phyloP scores from a whole-genome alignment of 2,797 vertebrate genomes.

The Coendou prehensilis region DNA sequence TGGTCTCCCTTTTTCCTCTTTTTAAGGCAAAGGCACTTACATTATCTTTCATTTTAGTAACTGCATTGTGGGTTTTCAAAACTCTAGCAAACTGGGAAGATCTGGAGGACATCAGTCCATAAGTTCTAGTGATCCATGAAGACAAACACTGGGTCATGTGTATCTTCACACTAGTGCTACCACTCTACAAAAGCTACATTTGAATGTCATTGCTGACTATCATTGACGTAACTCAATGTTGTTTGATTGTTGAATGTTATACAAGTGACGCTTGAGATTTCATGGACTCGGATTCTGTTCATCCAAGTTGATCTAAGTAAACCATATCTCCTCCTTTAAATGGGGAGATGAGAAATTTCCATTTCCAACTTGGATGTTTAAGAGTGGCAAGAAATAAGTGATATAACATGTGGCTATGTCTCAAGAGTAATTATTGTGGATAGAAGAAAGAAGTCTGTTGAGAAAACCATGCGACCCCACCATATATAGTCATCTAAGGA shows the following conservation, averaged over 20 bases:
- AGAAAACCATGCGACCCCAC: neutral
- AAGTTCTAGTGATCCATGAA: neutral
- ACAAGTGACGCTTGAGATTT: neutral
- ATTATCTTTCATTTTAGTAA: neutral
- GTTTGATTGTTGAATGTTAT: neutral
- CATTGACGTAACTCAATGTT: neutral
- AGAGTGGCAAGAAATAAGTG: constrained; percentile 14
- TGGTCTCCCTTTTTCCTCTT: neutral
- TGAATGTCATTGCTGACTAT: neutral
- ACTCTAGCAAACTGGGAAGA: neutral
- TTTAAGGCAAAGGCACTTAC: neutral
- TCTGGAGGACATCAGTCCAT: neutral
- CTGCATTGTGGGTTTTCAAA: neutral
- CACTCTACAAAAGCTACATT: neutral
- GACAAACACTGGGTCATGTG: neutral
- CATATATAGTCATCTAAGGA: neutral
- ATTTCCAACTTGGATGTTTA: neutral
- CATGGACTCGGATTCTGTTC: neutral
- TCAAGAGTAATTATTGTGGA: neutral
- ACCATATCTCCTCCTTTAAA: neutral
- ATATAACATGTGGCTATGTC: neutral
- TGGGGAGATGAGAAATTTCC: neutral
- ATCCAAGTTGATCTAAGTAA: neutral
- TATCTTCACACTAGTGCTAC: neutral
- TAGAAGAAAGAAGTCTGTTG: neutral